phyloP scores from a whole-genome alignment of 2,113 vertebrate genomes.

The Paramormyrops kingsleyae region DNA sequence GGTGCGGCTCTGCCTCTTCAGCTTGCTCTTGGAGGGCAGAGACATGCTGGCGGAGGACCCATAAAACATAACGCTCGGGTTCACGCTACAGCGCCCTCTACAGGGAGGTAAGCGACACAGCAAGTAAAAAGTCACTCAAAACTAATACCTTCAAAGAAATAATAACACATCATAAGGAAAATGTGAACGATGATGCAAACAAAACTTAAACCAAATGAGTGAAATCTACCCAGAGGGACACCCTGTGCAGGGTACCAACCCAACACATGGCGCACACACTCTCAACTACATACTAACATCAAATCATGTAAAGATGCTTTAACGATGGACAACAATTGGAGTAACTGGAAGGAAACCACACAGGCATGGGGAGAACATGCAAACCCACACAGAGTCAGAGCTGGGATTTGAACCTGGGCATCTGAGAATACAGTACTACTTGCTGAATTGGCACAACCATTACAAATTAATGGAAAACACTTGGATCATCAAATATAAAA shows the following conservation, averaged over 20 bases:
- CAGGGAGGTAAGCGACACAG: background rate
- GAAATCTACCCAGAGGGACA: background rate
- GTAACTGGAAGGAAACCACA: background rate
- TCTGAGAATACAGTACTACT: background rate
- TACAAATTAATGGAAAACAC: background rate
- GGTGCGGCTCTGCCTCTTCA: conserved; percentile 85
- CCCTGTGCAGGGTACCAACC: background rate
- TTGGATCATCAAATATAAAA: background rate
- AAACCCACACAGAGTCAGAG: background rate
- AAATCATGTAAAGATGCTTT: background rate
- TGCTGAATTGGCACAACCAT: background rate
- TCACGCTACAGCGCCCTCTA: conserved; percentile 34
- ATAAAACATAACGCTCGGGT: conserved; percentile 75
- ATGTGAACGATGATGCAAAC: background rate
- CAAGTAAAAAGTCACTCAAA: background rate
- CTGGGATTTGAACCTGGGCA: background rate
- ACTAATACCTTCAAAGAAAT: background rate
- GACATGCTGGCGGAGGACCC: conserved; percentile 81
- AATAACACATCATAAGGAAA: background rate
- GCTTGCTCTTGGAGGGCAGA: conserved; percentile 78
- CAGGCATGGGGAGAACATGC: background rate
- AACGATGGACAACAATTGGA: background rate
- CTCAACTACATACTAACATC: background rate
- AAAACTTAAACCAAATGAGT: background rate
- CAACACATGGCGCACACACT: background rate